Evolutionary conservation across 2,797 vertebrate genomes (phyloP), one percentile per base, ranked within the genome.

Genomic region (Halcyon badia): DNA sequence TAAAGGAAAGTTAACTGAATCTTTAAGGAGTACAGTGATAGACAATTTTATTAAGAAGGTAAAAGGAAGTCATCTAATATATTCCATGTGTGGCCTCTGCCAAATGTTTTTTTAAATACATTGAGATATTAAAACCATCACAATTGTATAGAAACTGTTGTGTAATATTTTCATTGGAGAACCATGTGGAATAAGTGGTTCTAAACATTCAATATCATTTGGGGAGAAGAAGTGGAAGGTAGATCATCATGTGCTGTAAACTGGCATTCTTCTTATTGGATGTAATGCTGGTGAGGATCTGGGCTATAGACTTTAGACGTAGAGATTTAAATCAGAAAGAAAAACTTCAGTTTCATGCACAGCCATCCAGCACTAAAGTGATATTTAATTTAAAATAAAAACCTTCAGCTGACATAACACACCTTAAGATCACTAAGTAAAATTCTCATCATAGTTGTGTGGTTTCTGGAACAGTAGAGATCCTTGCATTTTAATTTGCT

Each of bases 401-500:
- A 28, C 15, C 12, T 68, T 86, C 68, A 71, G 35, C 68, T 91
- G 66, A 75, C 6, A 20, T 54, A 83, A 51, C 22, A 64, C 30
- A 35, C n/a, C 37, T 37, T 82, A 88, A 79, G 48, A 57, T 87
- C 37, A 72, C 58, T 35, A 39, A 46, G 54, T 65, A 70, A 78
- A 89, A 90, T 87, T 83, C 31, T 80, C 18, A 39, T 87, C 20
- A n/a, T 62, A 71, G 35, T 76, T 87, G 8, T 54, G 22, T 72
- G 52, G 56, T 89, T 92, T 93, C 85, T 84, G 85, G 85, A 93
- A 88, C 25, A 71, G 65, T 65, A 57, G 84, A 94, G 37, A 76
- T 69, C 49, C 62, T 87, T 94, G 58, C 6, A 6, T 87, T 95
- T 96, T 95, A 94, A 90, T 95, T 94, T 35, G 6, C 37, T 49